Conservation (phyloP, 2,113 vertebrate species). For the Vimba vimba region DNA sequence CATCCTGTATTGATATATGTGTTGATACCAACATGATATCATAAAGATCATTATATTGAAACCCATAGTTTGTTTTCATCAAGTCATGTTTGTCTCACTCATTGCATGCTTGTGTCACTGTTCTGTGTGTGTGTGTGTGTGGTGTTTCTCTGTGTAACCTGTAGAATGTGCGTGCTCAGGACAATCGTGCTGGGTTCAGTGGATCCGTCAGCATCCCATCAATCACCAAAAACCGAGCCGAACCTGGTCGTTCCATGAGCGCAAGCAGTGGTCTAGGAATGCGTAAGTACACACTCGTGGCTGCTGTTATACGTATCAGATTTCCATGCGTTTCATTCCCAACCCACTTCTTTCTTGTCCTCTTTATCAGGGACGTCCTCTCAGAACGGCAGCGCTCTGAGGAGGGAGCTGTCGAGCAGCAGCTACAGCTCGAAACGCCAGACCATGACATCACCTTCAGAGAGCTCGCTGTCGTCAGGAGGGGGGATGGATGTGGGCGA, state of each 20-base stretch:
- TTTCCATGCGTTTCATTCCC: neutral
- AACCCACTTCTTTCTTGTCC: neutral
- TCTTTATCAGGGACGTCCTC: constrained; percentile 82
- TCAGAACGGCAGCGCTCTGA: constrained; percentile 92
- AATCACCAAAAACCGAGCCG: constrained; percentile 89
- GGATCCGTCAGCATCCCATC: constrained; percentile 98
- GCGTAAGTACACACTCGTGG: constrained; percentile 79
- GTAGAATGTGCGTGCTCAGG: constrained; percentile 93
- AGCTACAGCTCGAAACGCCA: constrained; percentile 89
- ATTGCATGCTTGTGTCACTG: neutral
- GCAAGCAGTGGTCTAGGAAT: constrained; percentile 94
- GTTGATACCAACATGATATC: neutral
- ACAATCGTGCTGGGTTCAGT: constrained; percentile 91
- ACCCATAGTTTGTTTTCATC: neutral
- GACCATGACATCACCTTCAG: constrained; percentile 92
- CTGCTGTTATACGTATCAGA: neutral
- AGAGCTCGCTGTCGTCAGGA: constrained; percentile 94
- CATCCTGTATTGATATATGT: neutral
- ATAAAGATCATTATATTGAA: neutral
- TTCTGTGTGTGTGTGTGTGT: constrained; percentile 18
- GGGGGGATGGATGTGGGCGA: constrained; percentile 93
- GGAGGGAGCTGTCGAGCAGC: constrained; percentile 89
- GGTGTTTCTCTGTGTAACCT: constrained; percentile 47
- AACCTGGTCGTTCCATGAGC: constrained; percentile 96
- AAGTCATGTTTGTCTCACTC: neutral